Conservation (phyloP, 2,797 vertebrate genomes). For the Diplodus sargus region DNA sequence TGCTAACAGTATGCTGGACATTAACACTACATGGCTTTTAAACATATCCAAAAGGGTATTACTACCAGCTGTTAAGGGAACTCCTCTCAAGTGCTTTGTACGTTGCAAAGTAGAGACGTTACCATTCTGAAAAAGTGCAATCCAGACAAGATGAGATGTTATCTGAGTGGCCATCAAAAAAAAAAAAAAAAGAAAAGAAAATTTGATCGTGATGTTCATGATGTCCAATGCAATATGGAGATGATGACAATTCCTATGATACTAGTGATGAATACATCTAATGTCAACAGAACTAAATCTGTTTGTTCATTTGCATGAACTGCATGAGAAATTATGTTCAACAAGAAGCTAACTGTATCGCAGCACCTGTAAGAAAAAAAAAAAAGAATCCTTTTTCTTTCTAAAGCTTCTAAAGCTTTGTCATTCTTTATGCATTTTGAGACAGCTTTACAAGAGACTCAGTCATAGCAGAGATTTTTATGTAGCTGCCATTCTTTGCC, state of each 20-base stretch:
- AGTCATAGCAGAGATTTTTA: slow-evolving; percentile 87
- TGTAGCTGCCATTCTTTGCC: slow-evolving; percentile 92
- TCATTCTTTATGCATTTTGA: slow-evolving; percentile 92
- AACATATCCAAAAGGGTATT: slow-evolving; percentile 69
- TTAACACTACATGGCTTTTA: slow-evolving; percentile 74
- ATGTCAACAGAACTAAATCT: slow-evolving; percentile 82
- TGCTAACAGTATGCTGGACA: slow-evolving; percentile 74
- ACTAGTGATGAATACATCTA: slow-evolving; percentile 80
- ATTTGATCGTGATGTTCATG: slow-evolving; percentile 63
- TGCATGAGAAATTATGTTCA: slow-evolving; percentile 92
- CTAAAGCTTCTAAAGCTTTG: slow-evolving; percentile 91
- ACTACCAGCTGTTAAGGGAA: slow-evolving; percentile 84
- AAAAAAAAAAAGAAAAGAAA: slow-evolving; percentile 15
- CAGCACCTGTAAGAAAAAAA: slow-evolving; percentile 84
- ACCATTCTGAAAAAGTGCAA: slow-evolving; percentile 80
- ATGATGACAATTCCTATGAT: slow-evolving; percentile 79
- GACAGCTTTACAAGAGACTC: slow-evolving; percentile 92
- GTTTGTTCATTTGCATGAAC: slow-evolving; percentile 94
- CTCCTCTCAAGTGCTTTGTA: slow-evolving; percentile 84
- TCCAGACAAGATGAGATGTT: slow-evolving; percentile 64
- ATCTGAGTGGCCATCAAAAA: slow-evolving; percentile 59
- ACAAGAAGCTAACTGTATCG: slow-evolving; percentile 89
- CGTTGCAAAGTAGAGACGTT: slow-evolving; percentile 87
- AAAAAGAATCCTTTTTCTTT: slow-evolving; percentile 85
- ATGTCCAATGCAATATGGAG: slow-evolving; percentile 78